These are phyloP conservation scores for Parotia lawesii DNA, from an alignment of 2,113 vertebrate genomes.

Conservation along the genomic window DNA sequence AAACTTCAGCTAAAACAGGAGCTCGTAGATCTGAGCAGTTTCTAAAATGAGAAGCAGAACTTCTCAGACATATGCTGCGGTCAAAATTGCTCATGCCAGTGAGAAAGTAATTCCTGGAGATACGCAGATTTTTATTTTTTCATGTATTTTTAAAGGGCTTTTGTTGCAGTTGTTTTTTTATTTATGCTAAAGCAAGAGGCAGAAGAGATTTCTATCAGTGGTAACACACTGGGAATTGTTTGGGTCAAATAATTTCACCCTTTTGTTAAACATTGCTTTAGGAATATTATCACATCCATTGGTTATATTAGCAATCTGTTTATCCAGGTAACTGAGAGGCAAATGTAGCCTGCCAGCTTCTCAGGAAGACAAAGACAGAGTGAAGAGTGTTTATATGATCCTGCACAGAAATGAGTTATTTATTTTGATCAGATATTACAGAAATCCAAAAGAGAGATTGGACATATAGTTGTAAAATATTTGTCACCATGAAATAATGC, in stretches of 20 bases:
- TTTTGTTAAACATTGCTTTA: not conserved
- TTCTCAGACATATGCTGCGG: not conserved
- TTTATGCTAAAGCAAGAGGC: not conserved
- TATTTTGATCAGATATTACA: conserved; percentile 45
- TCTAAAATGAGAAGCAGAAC: not conserved
- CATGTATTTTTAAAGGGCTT: not conserved
- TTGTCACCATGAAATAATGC: not conserved
- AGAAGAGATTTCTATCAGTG: conserved; percentile 6
- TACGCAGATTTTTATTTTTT: not conserved
- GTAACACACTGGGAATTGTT: not conserved
- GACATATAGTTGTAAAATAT: not conserved
- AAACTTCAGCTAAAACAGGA: not conserved
- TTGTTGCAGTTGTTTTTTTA: not conserved
- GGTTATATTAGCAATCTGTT: conserved; percentile 42
- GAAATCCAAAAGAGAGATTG: conserved; percentile 24
- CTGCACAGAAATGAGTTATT: conserved; percentile 60
- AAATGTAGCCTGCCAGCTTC: not conserved
- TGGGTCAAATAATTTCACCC: conserved; percentile 32
- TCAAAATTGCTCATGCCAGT: not conserved
- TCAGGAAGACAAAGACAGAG: conserved; percentile 39
- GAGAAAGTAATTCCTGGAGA: not conserved
- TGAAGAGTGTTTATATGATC: not conserved
- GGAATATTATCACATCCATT: conserved; percentile 40
- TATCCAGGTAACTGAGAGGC: conserved; percentile 22
- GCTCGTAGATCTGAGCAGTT: not conserved